These are phyloP conservation scores for Atherinosoma microstoma DNA, from an alignment of 2,797 vertebrate species.

Conservation along the genomic window DNA sequence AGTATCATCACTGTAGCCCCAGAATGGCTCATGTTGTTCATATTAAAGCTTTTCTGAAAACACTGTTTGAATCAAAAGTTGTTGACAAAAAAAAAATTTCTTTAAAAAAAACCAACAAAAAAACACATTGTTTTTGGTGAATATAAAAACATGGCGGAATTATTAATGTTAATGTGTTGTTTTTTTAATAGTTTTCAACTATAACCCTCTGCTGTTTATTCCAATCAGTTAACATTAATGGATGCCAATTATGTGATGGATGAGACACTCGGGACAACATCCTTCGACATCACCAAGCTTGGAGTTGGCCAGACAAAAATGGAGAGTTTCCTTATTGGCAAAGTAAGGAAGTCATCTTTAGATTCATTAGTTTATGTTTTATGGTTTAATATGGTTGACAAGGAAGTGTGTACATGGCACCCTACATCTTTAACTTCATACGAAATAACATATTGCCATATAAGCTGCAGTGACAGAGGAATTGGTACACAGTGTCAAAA, in stretches of 20 bases:
- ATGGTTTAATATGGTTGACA: not conserved
- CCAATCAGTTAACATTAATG: constrained; percentile 92
- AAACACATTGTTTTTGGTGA: not conserved
- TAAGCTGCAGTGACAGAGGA: not conserved
- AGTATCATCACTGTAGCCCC: not conserved
- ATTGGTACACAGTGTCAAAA: not conserved
- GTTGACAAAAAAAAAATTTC: not conserved
- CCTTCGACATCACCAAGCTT: constrained; percentile 87
- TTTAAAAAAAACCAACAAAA: too few relatives aligned
- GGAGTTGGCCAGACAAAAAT: constrained; percentile 87
- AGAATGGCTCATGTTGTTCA: not conserved
- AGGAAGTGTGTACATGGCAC: not conserved
- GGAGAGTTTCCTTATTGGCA: constrained; percentile 89
- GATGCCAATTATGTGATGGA: constrained; percentile 99
- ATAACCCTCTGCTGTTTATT: constrained; percentile 36
- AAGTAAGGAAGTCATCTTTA: constrained; percentile 80
- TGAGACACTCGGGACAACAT: constrained; percentile 91
- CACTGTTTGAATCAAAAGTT: not conserved
- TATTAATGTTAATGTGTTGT: not conserved
- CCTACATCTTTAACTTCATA: not conserved
- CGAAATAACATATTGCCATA: not conserved
- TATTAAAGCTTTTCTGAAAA: not conserved
- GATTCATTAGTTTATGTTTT: not conserved
- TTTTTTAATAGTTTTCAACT: constrained; percentile 1
- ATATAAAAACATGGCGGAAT: not conserved